Evolutionary conservation across 2,113 vertebrate species (phyloP).

Genomic region (Petromus typicus): DNA sequence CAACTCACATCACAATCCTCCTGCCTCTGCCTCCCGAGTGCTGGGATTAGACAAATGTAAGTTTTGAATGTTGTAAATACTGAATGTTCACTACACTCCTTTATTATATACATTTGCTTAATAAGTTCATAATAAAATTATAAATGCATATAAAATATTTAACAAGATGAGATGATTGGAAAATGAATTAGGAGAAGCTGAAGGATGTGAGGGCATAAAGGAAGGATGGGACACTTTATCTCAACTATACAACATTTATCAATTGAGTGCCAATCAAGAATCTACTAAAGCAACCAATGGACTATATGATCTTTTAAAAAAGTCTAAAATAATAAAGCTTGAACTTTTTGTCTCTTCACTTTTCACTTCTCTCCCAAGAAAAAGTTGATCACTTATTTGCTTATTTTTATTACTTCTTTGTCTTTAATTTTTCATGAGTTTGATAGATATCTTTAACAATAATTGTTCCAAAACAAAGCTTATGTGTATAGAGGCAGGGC

Average conservation of each 20-base stretch:
- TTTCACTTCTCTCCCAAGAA: not conserved
- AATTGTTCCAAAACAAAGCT: no score
- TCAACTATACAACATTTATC: not conserved
- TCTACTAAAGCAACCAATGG: not conserved
- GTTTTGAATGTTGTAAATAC: not conserved
- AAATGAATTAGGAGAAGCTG: not conserved
- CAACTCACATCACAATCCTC: no score
- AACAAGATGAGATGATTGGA: not conserved
- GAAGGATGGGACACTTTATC: not conserved
- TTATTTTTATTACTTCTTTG: constrained; percentile 11
- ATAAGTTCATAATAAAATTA: constrained; percentile 1
- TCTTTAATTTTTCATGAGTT: not conserved
- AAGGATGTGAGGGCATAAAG: not conserved
- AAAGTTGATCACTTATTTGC: constrained; percentile 26
- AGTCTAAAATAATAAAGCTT: not conserved
- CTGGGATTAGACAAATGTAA: not conserved
- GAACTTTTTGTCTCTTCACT: not conserved
- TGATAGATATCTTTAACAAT: constrained; percentile 6
- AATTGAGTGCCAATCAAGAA: not conserved
- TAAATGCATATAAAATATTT: not conserved
- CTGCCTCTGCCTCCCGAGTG: no score
- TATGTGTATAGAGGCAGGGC: no score
- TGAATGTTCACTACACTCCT: not conserved
- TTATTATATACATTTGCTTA: constrained; percentile 37
- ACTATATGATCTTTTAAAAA: constrained; percentile 15